Conservation (phyloP, 2,888 invertebrate genomes). For the Spisula subtruncata region DNA sequence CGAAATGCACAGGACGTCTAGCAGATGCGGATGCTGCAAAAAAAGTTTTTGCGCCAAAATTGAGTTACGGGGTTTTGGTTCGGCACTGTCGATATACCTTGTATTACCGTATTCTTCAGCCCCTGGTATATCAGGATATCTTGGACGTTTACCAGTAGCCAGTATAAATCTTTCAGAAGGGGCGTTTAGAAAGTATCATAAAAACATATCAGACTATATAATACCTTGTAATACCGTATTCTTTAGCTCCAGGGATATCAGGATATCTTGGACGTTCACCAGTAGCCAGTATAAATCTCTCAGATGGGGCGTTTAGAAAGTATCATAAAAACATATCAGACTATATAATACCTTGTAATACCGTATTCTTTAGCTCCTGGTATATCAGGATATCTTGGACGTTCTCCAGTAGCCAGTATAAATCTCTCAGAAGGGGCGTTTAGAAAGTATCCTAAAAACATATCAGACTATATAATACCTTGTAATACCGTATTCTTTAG, state of each 20-base stretch:
- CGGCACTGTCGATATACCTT: too few species aligned
- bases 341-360: conserved; percentile 91
- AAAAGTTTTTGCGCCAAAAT: too few species aligned
- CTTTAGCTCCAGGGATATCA: conserved; percentile 94
- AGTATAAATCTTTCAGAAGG: conserved; percentile 93
- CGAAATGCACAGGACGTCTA: too few species aligned
- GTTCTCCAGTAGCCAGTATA: conserved; percentile 97
- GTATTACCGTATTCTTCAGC: conserved; percentile 95
- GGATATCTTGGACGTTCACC: conserved; percentile 97
- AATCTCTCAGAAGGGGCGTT: conserved; percentile 93
- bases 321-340: too few species aligned
- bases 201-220: conserved; percentile 89
- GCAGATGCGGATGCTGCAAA: too few species aligned
- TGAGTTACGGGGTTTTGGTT: too few species aligned
- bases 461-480: too few species aligned
- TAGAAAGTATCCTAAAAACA: too few species aligned
- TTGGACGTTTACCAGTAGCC: conserved; percentile 97
- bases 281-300: conserved; percentile 95
- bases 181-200: too few species aligned
- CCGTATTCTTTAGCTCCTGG: conserved; percentile 95
- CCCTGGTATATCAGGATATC: conserved; percentile 96
- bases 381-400: conserved; percentile 95
- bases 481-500: conserved; percentile 94
- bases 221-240: conserved; percentile 93
- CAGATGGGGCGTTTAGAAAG: too few species aligned